phyloP scores from a whole-genome alignment of 2,113 vertebrate genomes.

The Ranitomeya variabilis region DNA sequence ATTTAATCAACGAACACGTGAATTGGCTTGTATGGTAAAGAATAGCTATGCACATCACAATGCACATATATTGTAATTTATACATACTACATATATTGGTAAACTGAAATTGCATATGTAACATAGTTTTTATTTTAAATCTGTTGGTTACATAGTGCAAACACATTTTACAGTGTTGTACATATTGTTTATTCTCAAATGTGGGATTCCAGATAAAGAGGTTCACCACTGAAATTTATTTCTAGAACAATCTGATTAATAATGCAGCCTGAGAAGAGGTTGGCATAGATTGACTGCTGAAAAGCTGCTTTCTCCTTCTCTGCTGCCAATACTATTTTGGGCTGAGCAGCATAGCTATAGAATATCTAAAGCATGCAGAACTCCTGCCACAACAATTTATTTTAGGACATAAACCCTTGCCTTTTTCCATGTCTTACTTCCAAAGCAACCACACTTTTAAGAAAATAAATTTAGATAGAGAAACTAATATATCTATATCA shows the following conservation, averaged over 20 bases:
- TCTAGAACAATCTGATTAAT: conserved; percentile 7
- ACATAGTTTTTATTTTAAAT: neutral
- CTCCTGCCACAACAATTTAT: neutral
- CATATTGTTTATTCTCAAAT: neutral
- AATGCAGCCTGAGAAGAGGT: neutral
- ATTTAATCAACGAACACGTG: neutral
- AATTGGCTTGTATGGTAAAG: neutral
- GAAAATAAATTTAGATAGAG: neutral
- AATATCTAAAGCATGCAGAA: neutral
- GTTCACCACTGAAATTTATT: neutral
- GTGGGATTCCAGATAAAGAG: neutral
- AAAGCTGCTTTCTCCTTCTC: neutral
- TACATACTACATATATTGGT: neutral
- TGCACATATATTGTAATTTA: neutral
- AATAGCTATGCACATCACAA: neutral
- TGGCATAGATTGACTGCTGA: neutral
- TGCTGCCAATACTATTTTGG: neutral
- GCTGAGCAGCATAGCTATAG: neutral
- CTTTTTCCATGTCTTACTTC: neutral
- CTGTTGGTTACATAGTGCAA: neutral
- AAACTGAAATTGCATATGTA: neutral
- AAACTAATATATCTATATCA: neutral
- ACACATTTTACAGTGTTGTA: neutral
- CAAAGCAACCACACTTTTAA: neutral
- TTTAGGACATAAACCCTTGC: neutral